Evolutionary conservation across 2,888 invertebrate species (phyloP), one percentile per base, ranked within the genome.

Genomic region (Agrenia bidenticulata): DNA sequence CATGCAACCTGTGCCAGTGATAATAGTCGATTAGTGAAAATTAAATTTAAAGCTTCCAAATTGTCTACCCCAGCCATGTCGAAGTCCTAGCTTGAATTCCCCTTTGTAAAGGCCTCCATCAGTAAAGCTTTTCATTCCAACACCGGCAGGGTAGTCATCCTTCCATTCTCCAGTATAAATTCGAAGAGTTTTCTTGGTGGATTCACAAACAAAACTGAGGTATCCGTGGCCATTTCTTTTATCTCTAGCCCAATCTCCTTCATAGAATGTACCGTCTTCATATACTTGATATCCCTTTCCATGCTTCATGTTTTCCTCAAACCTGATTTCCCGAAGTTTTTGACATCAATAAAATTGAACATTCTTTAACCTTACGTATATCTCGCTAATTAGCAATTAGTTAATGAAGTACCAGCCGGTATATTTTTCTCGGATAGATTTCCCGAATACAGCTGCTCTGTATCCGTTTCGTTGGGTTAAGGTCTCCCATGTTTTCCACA

Each of bases 41-140:
- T n/a, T n/a, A n/a, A n/a, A n/a, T n/a, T n/a, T n/a, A n/a, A n/a
- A n/a, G n/a, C n/a, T n/a, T n/a, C n/a, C n/a, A n/a, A n/a, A n/a
- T n/a, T n/a, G n/a, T n/a, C n/a, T 66, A 17, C 74, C 74, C 50
- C 65, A 61, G 26, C 74, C 74, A 61, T 85, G 81, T 77, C 85
- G 86, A 61, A 80, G 73, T 70, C 85, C 84, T 5, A 80, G 76
- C 37, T 79, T 76, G 84, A 87, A 88, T 64, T 83, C 77, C 0
- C 88, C 89, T 79, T 87, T 87, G 77, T 86, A 88, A 55, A 87
- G 81, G 75, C 86, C 85, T 2, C 85, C 85, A 76, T 86, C 84
- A 45, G 77, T 56, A 55, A 68, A 73, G 17, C 66, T 61, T 61
- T 71, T 70, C 32, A 71, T 64, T 2, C 76, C 76, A n/a, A 61